A percentile compares a stretch with the other conserved stretches of the same genome.
phyloP scores from a whole-genome alignment of 1,140 invertebrate genomes.

The Oscheius sp. region DNA sequence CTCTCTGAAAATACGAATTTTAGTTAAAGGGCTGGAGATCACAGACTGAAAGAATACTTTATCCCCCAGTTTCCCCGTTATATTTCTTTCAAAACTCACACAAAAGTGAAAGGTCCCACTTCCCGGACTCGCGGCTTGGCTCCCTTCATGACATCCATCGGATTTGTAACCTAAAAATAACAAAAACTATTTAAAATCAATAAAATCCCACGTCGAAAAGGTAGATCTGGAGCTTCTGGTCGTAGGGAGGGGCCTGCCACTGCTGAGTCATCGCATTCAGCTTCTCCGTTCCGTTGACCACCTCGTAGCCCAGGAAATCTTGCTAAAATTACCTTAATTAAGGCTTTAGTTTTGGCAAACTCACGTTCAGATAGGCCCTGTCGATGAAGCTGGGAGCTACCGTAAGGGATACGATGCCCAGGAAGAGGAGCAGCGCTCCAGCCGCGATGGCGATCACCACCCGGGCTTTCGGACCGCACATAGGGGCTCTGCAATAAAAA shows the following conservation, averaged over 20 bases:
- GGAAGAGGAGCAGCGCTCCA: conserved; percentile 13
- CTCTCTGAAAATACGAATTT: conserved; percentile 42
- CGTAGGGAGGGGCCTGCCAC: conserved; percentile 45
- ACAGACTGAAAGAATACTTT: conserved; percentile 17
- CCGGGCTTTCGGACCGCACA: not conserved
- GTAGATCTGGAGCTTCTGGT: conserved; percentile 40
- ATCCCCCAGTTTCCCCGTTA: not conserved
- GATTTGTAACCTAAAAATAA: conserved; percentile 45
- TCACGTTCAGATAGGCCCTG: conserved; percentile 13
- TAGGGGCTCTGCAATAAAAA: not conserved
- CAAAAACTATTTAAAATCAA: not conserved
- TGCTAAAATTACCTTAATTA: conserved; percentile 20
- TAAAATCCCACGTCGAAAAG: conserved; percentile 33
- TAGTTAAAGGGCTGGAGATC: not conserved
- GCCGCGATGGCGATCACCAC: conserved; percentile 3
- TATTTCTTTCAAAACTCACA: conserved; percentile 32
- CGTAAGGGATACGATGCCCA: conserved; percentile 24
- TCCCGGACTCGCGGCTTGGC: conserved; percentile 50
- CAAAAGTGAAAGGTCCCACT: conserved; percentile 56
- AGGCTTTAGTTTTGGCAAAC: conserved; percentile 20
- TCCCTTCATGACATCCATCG: conserved; percentile 42
- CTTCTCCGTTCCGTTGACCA: conserved; percentile 33
- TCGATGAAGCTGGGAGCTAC: conserved; percentile 20
- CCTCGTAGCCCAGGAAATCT: conserved; percentile 27
- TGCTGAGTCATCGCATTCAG: conserved; percentile 42